Percentiles rank a stretch among this genome's conserved stretches.
Conservation (phyloP, 2,888 invertebrate species). For the Eurytoma adleriae region DNA sequence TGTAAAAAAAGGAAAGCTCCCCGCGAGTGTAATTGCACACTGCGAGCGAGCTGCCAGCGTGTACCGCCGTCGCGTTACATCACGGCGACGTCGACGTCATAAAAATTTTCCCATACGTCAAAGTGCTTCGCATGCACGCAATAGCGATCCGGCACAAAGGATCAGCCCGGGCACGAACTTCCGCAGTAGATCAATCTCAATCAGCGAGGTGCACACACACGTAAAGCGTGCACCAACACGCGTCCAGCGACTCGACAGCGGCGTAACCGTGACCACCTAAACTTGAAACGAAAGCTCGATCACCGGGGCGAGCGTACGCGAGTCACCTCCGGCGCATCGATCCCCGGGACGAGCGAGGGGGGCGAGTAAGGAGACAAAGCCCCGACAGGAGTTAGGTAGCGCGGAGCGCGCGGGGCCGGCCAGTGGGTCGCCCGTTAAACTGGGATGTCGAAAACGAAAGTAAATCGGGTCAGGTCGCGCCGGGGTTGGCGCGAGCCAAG, state of each 20-base stretch:
- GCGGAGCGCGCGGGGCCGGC: neutral
- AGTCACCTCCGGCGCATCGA: neutral
- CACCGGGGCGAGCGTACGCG: neutral
- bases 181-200: neutral
- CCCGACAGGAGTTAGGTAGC: too few relatives aligned
- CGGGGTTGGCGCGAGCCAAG: neutral
- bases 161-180: neutral
- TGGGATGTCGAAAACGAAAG: constrained; percentile 56
- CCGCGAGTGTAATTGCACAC: too few relatives aligned
- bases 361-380: neutral
- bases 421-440: constrained; percentile 7
- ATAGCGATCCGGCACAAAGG: neutral
- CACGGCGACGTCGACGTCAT: too few relatives aligned
- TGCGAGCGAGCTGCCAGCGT: too few relatives aligned
- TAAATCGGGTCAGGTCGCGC: constrained; percentile 51
- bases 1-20: too few relatives aligned
- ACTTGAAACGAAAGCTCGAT: constrained; percentile 13
- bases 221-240: neutral
- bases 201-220: neutral
- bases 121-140: too few relatives aligned
- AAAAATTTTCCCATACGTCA: too few relatives aligned
- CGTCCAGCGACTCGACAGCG: neutral
- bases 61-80: too few relatives aligned
- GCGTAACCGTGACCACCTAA: constrained; percentile 19
- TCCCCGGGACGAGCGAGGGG: neutral